Percentiles rank a stretch among this genome's conserved stretches.
These are phyloP conservation scores for Cephalopholis sonnerati DNA, from an alignment of 2,113 vertebrate genomes.

Conservation along the genomic window DNA sequence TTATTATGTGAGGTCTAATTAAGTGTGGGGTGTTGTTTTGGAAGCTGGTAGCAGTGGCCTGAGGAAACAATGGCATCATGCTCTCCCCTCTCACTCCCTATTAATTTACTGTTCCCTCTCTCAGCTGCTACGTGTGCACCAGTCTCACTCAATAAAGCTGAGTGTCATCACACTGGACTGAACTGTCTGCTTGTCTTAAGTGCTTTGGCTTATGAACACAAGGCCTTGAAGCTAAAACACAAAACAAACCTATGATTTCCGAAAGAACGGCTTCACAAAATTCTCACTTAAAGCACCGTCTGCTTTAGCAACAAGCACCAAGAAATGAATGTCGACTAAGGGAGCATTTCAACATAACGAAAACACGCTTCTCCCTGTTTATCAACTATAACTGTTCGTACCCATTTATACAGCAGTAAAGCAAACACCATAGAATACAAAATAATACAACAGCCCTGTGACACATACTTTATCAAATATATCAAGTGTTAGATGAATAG, in stretches of 20 bases:
- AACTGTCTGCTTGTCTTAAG: conserved; percentile 1
- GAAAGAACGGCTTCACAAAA: neutral
- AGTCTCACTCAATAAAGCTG: neutral
- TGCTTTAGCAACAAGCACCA: neutral
- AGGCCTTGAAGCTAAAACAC: conserved; percentile 11
- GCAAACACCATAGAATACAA: too few species aligned
- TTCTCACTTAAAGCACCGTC: neutral
- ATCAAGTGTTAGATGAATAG: too few species aligned
- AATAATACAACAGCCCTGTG: too few species aligned
- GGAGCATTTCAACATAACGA: neutral
- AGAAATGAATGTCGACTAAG: neutral
- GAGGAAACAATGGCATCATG: conserved; percentile 39
- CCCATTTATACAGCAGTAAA: neutral
- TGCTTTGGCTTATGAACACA: conserved; percentile 4
- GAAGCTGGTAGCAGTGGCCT: conserved; percentile 30
- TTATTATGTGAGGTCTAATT: conserved; percentile 37
- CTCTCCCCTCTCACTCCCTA: conserved; percentile 24
- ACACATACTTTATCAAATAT: too few species aligned
- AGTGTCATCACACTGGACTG: neutral
- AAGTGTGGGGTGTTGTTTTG: conserved; percentile 35
- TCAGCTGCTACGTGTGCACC: conserved; percentile 6
- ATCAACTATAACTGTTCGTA: neutral
- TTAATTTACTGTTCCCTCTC: conserved; percentile 11
- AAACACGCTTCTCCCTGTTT: neutral
- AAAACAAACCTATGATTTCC: conserved; percentile 18